Evolutionary conservation across 2,797 vertebrate genomes (phyloP).

Genomic region (Lacerta viridis): DNA sequence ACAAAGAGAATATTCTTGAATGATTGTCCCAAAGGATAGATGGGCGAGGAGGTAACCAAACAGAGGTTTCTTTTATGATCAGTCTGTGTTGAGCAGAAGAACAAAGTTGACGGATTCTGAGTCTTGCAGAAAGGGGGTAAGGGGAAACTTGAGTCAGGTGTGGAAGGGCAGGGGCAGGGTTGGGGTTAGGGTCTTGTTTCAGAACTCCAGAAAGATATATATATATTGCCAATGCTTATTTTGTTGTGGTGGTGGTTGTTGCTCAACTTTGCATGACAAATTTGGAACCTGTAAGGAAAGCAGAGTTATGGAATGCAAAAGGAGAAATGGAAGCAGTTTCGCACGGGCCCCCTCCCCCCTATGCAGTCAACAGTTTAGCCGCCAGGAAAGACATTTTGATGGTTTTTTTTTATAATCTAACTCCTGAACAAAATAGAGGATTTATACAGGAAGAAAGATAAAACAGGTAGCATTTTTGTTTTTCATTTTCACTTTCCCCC

Average conservation of each 20-base stretch:
- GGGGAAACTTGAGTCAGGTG: background rate
- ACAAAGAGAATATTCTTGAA: background rate
- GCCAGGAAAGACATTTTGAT: conserved; percentile 10
- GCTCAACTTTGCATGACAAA: conserved; percentile 4
- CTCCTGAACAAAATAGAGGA: conserved; percentile 46
- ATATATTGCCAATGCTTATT: background rate
- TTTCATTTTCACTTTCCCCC: background rate
- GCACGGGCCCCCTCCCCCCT: background rate
- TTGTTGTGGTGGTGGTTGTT: background rate
- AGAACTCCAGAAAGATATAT: background rate
- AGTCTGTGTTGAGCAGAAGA: background rate
- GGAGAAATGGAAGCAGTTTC: background rate
- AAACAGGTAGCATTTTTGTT: conserved; percentile 59
- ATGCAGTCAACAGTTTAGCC: background rate
- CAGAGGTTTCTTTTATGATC: background rate
- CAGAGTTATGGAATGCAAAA: conserved; percentile 24
- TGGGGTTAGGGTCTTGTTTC: background rate
- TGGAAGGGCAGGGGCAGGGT: background rate
- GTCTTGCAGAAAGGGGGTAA: background rate
- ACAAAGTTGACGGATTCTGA: background rate
- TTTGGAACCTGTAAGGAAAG: conserved; percentile 39
- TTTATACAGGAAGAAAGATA: conserved; percentile 39
- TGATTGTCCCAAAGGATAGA: background rate
- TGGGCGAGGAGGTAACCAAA: background rate
- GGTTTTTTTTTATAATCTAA: conserved; percentile 49